These are phyloP conservation scores for Cheilosia pagana DNA, from an alignment of 2,888 invertebrate genomes.

Conservation along the genomic window DNA sequence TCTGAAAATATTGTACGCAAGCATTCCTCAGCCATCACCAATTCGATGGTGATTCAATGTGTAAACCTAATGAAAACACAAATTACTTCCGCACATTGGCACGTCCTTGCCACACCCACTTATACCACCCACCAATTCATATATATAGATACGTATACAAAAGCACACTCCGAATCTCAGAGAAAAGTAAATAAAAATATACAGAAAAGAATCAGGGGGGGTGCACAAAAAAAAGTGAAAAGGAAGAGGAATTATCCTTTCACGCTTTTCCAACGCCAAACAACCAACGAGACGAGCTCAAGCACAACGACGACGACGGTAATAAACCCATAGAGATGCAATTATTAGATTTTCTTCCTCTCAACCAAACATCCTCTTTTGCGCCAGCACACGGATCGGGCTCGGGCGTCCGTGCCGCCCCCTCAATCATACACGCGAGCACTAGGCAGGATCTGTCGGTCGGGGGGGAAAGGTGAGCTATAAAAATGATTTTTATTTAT, in stretches of 20 bases:
- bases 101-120: conserved; percentile 77
- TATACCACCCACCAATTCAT: conserved; percentile 21
- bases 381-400: conserved; percentile 10
- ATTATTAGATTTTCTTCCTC: conserved; percentile 78
- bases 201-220: conserved; percentile 32
- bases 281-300: conserved; percentile 28
- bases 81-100: conserved; percentile 82
- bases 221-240: not conserved
- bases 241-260: conserved; percentile 71
- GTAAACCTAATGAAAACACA: conserved; percentile 81
- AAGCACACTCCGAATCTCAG: conserved; percentile 50
- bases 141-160: conserved; percentile 19
- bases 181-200: conserved; percentile 67
- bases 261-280: conserved; percentile 50
- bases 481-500: conserved; percentile 68
- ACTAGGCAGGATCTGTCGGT: conserved; percentile 30
- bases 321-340: conserved; percentile 78
- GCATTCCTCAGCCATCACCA: conserved; percentile 59
- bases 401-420: conserved; percentile 39
- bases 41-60: conserved; percentile 73
- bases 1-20: conserved; percentile 6
- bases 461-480: conserved; percentile 25
- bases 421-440: conserved; percentile 29
- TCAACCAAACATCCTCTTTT: conserved; percentile 49
- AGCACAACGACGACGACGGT: conserved; percentile 60